Conservation (phyloP, 2,888 invertebrate genomes). For the Drosophila sordidapex region DNA sequence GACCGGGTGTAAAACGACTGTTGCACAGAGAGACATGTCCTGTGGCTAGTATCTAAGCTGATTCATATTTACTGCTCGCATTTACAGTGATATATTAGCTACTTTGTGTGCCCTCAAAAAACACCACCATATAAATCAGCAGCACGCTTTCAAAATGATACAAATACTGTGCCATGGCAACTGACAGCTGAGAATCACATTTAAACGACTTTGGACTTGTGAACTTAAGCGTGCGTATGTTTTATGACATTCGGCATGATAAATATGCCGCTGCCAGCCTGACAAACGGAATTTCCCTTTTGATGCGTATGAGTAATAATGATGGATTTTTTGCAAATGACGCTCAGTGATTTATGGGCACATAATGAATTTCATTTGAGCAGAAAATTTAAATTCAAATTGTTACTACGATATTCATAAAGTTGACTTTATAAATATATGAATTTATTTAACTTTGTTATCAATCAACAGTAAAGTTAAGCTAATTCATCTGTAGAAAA, state of each 20-base stretch:
- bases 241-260: conserved; percentile 30
- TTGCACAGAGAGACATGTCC: conserved; percentile 15
- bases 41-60: conserved; percentile 20
- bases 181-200: conserved; percentile 48
- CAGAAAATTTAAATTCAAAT: background rate
- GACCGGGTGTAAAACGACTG: conserved; percentile 4
- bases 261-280: conserved; percentile 9
- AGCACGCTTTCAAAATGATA: conserved; percentile 20
- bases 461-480: too few species aligned
- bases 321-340: conserved; percentile 3
- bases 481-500: background rate
- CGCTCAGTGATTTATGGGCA: conserved; percentile 16
- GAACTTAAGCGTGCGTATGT: conserved; percentile 1
- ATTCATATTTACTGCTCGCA: conserved; percentile 48
- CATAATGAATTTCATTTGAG: background rate
- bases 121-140: conserved; percentile 49
- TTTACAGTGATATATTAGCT: conserved; percentile 63
- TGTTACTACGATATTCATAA: background rate
- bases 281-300: conserved; percentile 16
- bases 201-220: conserved; percentile 15
- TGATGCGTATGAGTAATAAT: conserved; percentile 36
- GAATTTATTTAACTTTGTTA: background rate
- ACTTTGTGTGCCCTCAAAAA: conserved; percentile 32
- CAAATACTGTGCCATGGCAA: conserved; percentile 33
- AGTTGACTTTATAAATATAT: background rate